Base-by-base conservation (phyloP, 2,888 invertebrate species). In the Cephus rjabovi region DNA sequence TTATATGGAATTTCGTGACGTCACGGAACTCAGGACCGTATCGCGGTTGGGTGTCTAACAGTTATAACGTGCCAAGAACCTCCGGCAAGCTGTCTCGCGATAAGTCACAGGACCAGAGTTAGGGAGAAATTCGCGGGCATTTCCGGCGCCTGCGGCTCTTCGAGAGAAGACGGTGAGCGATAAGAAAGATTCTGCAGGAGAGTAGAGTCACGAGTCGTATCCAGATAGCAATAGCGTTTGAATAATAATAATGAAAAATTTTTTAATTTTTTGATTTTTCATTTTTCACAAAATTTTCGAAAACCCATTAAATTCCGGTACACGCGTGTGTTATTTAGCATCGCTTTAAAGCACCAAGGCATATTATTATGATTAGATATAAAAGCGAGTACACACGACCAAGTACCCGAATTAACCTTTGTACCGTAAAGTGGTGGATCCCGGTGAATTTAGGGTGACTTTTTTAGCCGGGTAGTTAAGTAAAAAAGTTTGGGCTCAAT, bases 251-350 rank as follows among this genome's bases (percentile, higher is more conserved):
- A 6, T 9, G 2, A 15, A 15, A 23, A 56, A 6, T 23, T 2
- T 0, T 0, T 0, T 0, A 23, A 23, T 0, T 40, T 1, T 1
- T 56, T 6, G 2, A 56, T 56, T 56, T 56, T 23, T 9, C 0
- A 23, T 9, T 56, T 56, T 56, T 56, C 0, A 9, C 0, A 0
- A 56, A 56, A 23, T 23, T 56, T 56, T 56, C 9, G 23, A 56
- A 56, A 9, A 6, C 0, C 2, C 23, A 56, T 23, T 6, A 0
- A 6, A 15, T 40, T 4, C 1, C 23, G 6, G 23, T 40, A 9
- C 0, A 23, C 9, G 6, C 2, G 15, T 9, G 40, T 23, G 9
- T 23, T 23, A 56, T 56, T 56, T 23, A 23, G 9, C 0, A 23
- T 40, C 23, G 40, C 40, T 1, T 40, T 1, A 4, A 40, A 12